These are phyloP conservation scores for Tinea trinotella DNA, from an alignment of 2,888 invertebrate species.

Conservation along the genomic window DNA sequence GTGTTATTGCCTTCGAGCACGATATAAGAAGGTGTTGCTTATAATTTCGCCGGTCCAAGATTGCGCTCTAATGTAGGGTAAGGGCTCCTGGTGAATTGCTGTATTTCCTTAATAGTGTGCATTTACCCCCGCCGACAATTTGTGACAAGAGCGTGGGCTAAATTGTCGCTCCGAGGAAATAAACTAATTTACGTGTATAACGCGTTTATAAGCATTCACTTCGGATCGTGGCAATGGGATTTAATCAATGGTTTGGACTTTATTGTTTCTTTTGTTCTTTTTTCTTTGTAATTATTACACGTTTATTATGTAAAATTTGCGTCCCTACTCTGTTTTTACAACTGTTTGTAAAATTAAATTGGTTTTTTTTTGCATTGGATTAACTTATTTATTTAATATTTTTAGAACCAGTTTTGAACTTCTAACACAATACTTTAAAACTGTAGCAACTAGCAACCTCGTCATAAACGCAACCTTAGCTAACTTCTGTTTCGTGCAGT, in stretches of 20 bases:
- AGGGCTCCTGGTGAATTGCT: conserved; percentile 62
- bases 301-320: not conserved
- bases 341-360: too few species aligned
- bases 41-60: conserved; percentile 66
- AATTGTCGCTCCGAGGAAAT: conserved; percentile 69
- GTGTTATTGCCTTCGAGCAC: conserved; percentile 59
- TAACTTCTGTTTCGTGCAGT: too few species aligned
- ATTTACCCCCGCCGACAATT: conserved; percentile 69
- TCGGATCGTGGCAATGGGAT: not conserved
- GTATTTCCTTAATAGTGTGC: conserved; percentile 72
- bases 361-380: too few species aligned
- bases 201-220: conserved; percentile 14
- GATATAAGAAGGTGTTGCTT: conserved; percentile 66
- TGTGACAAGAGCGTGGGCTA: conserved; percentile 68
- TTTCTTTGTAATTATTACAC: not conserved
- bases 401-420: too few species aligned
- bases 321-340: not conserved
- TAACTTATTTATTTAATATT: too few species aligned
- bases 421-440: too few species aligned
- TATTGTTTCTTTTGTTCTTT: conserved; percentile 10
- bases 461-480: too few species aligned
- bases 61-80: conserved; percentile 67
- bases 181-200: conserved; percentile 68
- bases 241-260: not conserved
- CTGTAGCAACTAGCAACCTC: too few species aligned